Evolutionary conservation across 2,888 invertebrate species (phyloP).

Genomic region (Protodeltote pygarga): DNA sequence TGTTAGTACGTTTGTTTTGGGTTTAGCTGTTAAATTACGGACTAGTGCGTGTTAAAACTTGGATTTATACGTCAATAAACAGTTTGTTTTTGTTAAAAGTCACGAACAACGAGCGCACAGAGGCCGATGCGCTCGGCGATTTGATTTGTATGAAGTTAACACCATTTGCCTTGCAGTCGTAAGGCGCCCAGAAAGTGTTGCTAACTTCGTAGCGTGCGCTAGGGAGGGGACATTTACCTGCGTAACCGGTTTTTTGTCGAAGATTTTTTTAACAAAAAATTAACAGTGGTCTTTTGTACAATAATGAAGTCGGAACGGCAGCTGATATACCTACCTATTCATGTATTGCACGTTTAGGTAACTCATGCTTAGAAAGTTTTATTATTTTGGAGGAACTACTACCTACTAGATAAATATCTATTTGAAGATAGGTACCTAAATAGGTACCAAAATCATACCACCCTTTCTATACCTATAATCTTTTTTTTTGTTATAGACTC

Average conservation of each 20-base stretch:
- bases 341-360: constrained; percentile 7
- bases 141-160: constrained; percentile 55
- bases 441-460: too few species aligned
- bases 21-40: constrained; percentile 66
- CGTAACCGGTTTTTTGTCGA: constrained; percentile 50
- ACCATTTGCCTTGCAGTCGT: constrained; percentile 30
- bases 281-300: constrained; percentile 51
- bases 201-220: constrained; percentile 59
- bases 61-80: constrained; percentile 69
- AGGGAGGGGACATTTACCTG: constrained; percentile 61
- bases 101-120: constrained; percentile 61
- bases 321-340: constrained; percentile 38
- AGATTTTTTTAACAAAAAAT: constrained; percentile 41
- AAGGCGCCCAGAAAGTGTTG: constrained; percentile 53
- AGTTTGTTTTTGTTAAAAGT: constrained; percentile 74
- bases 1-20: constrained; percentile 68
- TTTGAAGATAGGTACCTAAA: too few species aligned
- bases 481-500: too few species aligned
- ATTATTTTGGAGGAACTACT: neutral
- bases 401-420: too few species aligned
- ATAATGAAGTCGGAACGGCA: constrained; percentile 50
- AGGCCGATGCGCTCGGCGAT: constrained; percentile 29
- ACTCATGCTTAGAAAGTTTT: constrained; percentile 1
- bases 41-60: constrained; percentile 71
- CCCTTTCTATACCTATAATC: too few species aligned